Evolutionary conservation across 1,140 invertebrate genomes (phyloP).

Genomic region (Trinorchestia longiramus): DNA sequence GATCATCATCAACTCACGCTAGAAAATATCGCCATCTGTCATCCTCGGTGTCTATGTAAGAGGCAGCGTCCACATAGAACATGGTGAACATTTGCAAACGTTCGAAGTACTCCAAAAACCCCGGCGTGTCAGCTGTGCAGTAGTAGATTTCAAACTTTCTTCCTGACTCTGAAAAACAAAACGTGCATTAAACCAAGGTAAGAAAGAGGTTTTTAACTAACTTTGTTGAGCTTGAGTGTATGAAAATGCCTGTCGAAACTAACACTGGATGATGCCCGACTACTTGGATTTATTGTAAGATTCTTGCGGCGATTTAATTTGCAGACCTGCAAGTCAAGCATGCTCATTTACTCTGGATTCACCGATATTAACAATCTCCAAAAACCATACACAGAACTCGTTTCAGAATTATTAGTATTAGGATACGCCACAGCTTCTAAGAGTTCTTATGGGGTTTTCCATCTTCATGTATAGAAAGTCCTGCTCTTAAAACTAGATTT

Average conservation of each 20-base stretch:
- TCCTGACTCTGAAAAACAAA: not conserved
- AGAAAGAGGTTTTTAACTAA: not conserved
- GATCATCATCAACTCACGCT: constrained; percentile 77
- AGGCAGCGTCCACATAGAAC: constrained; percentile 95
- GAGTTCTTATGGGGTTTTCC: too few relatives aligned
- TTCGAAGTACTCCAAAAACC: constrained; percentile 85
- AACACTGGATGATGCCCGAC: too few relatives aligned
- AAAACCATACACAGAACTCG: too few relatives aligned
- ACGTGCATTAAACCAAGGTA: not conserved
- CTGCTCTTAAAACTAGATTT: too few relatives aligned
- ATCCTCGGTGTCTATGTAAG: constrained; percentile 93
- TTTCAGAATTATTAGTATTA: too few relatives aligned
- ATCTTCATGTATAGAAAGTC: too few relatives aligned
- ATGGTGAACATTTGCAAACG: constrained; percentile 91
- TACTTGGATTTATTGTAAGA: too few relatives aligned
- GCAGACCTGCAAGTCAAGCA: too few relatives aligned
- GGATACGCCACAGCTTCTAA: too few relatives aligned
- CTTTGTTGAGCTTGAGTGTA: not conserved
- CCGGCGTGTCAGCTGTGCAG: constrained; percentile 77
- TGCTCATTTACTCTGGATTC: too few relatives aligned
- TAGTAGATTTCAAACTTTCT: constrained; percentile 83
- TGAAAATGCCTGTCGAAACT: not conserved
- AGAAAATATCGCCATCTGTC: constrained; percentile 92
- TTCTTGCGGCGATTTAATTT: too few relatives aligned
- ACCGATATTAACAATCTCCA: too few relatives aligned